A percentile compares a stretch with the other conserved stretches of the same genome.
phyloP scores from a whole-genome alignment of 2,888 invertebrate genomes.

The Creontiades dilutus region DNA sequence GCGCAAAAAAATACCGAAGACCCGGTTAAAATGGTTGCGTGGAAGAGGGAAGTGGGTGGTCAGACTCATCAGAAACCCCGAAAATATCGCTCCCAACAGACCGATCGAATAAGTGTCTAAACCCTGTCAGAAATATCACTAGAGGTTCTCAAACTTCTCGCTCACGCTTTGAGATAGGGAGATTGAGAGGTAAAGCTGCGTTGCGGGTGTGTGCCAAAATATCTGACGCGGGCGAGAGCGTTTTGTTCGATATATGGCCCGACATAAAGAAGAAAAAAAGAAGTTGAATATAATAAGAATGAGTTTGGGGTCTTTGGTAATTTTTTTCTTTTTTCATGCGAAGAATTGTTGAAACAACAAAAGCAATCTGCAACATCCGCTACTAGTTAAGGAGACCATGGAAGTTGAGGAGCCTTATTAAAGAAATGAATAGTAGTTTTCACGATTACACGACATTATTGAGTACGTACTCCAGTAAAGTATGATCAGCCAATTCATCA shows the following conservation, averaged over 20 bases:
- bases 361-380: no score
- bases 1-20: background rate
- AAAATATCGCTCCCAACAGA: constrained; percentile 60
- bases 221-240: constrained; percentile 33
- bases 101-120: constrained; percentile 71
- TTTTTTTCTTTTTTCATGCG: no score
- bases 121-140: constrained; percentile 69
- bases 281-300: no score
- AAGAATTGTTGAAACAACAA: no score
- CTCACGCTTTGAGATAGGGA: constrained; percentile 38
- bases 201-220: constrained; percentile 44
- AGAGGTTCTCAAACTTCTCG: background rate
- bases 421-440: no score
- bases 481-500: no score
- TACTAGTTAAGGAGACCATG: no score
- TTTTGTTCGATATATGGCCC: constrained; percentile 44
- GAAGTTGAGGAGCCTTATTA: no score
- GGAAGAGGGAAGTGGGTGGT: constrained; percentile 24
- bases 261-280: background rate
- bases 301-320: no score
- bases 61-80: constrained; percentile 57
- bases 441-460: no score
- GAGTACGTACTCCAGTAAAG: no score
- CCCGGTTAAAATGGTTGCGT: background rate
- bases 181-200: constrained; percentile 63